These are phyloP conservation scores for Ypsolopha scabrella DNA, from an alignment of 2,888 invertebrate species.

Conservation along the genomic window DNA sequence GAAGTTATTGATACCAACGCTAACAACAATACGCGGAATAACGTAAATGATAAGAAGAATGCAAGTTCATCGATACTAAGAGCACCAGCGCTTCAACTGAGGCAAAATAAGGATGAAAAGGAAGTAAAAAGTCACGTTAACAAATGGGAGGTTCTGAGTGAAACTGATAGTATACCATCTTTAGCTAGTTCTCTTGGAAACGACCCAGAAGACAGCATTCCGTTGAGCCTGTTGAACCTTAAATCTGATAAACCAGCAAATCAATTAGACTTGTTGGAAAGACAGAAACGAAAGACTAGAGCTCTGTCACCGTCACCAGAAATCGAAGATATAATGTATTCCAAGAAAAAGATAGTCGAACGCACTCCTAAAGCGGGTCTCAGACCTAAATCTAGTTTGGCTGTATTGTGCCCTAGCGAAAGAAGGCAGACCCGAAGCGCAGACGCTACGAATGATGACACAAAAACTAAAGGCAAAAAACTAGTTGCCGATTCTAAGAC, in stretches of 20 bases:
- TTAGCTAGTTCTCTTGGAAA: conserved; percentile 55
- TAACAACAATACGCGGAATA: conserved; percentile 1
- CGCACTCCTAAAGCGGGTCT: conserved; percentile 40
- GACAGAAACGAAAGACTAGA: conserved; percentile 66
- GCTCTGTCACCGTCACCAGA: conserved; percentile 72
- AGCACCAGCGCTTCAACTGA: conserved; percentile 54
- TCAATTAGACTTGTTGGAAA: conserved; percentile 46
- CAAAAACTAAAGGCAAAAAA: conserved; percentile 35
- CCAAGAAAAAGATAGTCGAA: conserved; percentile 50
- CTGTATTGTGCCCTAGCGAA: conserved; percentile 51
- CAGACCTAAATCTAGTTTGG: conserved; percentile 58
- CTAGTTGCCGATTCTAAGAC: conserved; percentile 17
- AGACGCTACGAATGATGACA: conserved; percentile 41
- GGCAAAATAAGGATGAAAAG: conserved; percentile 50
- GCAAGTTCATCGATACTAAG: conserved; percentile 43
- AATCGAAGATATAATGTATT: conserved; percentile 61
- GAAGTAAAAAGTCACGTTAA: conserved; percentile 52
- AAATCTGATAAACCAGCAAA: conserved; percentile 40
- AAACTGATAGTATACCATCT: conserved; percentile 71
- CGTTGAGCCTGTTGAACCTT: conserved; percentile 58
- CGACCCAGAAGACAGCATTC: conserved; percentile 72
- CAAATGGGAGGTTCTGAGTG: conserved; percentile 72
- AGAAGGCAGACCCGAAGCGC: conserved; percentile 51
- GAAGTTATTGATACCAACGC: conserved; percentile 23
- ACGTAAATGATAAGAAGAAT: conserved; percentile 25